phyloP scores from a whole-genome alignment of 2,113 vertebrate genomes.

The Callionymus lyra region DNA sequence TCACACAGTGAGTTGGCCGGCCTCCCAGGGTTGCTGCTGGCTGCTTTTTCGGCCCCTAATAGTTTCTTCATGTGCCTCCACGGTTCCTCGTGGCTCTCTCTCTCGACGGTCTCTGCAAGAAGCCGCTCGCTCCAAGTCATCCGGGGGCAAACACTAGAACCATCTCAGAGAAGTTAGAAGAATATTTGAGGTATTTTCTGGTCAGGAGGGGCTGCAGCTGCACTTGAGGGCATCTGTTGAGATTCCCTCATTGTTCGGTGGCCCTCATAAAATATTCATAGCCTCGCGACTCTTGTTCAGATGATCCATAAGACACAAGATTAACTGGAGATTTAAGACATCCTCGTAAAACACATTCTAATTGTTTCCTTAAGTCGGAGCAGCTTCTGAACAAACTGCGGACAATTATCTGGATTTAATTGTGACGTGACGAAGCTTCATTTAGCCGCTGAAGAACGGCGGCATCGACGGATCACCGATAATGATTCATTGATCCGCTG shows the following conservation, averaged over 20 bases:
- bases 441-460: too few species aligned
- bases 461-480: too few species aligned
- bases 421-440: neutral
- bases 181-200: neutral
- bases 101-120: slow-evolving; percentile 21
- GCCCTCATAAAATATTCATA: slow-evolving; percentile 51
- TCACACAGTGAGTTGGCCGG: slow-evolving; percentile 64
- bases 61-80: slow-evolving; percentile 72
- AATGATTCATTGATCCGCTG: too few species aligned
- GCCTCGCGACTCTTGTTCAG: slow-evolving; percentile 8
- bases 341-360: slow-evolving; percentile 12
- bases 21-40: slow-evolving; percentile 60
- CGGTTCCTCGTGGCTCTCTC: slow-evolving; percentile 40
- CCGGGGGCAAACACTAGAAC: slow-evolving; percentile 10
- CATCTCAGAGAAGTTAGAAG: slow-evolving; percentile 3
- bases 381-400: slow-evolving; percentile 5
- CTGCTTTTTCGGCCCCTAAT: slow-evolving; percentile 68
- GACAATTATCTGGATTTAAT: neutral
- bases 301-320: slow-evolving; percentile 12
- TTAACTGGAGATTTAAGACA: slow-evolving; percentile 20
- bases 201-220: neutral
- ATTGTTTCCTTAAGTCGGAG: slow-evolving; percentile 28
- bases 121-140: slow-evolving; percentile 17
- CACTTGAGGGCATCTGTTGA: slow-evolving; percentile 27
- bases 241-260: slow-evolving; percentile 27